These are phyloP conservation scores for Patella depressa DNA, from an alignment of 2,888 invertebrate genomes.

Conservation along the genomic window DNA sequence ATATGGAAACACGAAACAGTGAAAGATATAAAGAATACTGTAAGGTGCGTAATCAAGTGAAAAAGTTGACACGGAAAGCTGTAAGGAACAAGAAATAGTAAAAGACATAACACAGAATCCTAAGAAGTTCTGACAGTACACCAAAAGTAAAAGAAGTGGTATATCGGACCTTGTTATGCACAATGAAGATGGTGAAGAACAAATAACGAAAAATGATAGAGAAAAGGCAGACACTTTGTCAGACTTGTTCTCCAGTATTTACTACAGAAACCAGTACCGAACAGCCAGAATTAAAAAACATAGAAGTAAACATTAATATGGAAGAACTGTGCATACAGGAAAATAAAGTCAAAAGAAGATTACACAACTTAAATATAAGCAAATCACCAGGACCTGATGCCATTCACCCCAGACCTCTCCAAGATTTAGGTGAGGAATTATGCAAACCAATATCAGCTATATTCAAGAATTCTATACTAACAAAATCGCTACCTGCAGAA, in stretches of 20 bases:
- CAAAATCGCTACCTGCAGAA: background rate
- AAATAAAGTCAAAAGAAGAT: too few species aligned
- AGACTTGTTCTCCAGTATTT: constrained; percentile 18
- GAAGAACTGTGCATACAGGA: too few species aligned
- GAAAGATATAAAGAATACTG: constrained; percentile 14
- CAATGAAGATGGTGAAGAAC: background rate
- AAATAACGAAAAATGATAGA: background rate
- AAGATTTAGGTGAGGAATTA: background rate
- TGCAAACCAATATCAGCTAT: background rate
- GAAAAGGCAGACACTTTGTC: constrained; percentile 17
- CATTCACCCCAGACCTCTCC: too few species aligned
- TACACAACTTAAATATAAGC: too few species aligned
- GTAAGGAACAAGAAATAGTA: background rate
- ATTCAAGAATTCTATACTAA: constrained; percentile 12
- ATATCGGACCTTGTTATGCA: background rate
- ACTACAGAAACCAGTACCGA: background rate
- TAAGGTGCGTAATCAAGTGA: background rate
- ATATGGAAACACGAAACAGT: constrained; percentile 24
- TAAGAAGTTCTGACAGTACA: background rate
- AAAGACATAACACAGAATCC: background rate
- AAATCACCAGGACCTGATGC: too few species aligned
- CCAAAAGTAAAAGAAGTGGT: background rate
- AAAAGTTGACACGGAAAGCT: background rate
- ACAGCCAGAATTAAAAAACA: background rate
- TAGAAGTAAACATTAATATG: background rate